These are phyloP conservation scores for Laodelphax striatellus DNA, from an alignment of 1,140 invertebrate genomes.

Conservation along the genomic window DNA sequence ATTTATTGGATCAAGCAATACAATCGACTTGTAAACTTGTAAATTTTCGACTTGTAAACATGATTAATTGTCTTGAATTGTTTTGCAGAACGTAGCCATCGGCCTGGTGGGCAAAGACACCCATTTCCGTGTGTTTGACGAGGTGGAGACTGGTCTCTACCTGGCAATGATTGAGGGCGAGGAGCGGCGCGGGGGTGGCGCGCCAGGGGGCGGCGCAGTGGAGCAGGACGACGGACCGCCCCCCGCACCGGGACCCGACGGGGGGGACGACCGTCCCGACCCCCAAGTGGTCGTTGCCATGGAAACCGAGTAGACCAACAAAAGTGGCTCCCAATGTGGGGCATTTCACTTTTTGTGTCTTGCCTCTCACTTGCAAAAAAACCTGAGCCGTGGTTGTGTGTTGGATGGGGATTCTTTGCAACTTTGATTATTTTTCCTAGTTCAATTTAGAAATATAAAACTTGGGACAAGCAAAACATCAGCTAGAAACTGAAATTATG, in stretches of 20 bases:
- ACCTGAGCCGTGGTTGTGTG: too few relatives aligned
- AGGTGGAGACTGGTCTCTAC: constrained; percentile 58
- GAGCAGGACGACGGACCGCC: constrained; percentile 24
- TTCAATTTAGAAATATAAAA: too few relatives aligned
- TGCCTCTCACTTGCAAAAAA: too few relatives aligned
- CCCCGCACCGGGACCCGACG: constrained; percentile 30
- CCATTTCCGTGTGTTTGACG: constrained; percentile 68
- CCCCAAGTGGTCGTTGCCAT: constrained; percentile 39
- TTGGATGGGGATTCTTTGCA: too few relatives aligned
- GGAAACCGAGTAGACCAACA: constrained; percentile 41
- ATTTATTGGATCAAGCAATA: too few relatives aligned
- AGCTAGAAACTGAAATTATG: too few relatives aligned
- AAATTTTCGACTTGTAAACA: too few relatives aligned
- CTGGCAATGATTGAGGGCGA: constrained; percentile 59
- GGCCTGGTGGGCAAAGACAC: constrained; percentile 76
- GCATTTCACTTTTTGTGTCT: too few relatives aligned
- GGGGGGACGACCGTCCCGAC: constrained; percentile 31
- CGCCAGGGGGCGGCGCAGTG: constrained; percentile 29
- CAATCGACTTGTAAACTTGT: too few relatives aligned
- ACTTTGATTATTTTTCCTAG: too few relatives aligned
- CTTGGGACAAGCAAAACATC: too few relatives aligned
- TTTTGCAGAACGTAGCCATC: constrained; percentile 77
- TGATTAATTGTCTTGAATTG: too few relatives aligned
- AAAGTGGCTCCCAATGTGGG: neutral
- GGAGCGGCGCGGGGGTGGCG: constrained; percentile 50